Evolutionary conservation across 1,140 invertebrate genomes (phyloP).

Genomic region (Cherax destructor): DNA sequence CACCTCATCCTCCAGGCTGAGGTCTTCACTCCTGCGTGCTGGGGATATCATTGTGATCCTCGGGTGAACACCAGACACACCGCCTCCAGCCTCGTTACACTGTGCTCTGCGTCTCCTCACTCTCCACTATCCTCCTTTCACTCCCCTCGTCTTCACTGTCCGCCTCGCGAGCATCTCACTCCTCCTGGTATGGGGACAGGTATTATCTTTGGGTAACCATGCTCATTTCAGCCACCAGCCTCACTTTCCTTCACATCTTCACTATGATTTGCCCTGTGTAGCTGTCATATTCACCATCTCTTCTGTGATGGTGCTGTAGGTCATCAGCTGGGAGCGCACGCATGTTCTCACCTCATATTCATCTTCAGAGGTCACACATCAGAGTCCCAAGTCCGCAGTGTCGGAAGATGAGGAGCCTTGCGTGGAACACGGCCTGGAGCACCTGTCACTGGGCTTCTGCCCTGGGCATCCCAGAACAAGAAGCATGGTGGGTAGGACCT

Average conservation of each 20-base stretch:
- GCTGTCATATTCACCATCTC: conserved; percentile 9
- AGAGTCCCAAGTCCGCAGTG: conserved; percentile 34
- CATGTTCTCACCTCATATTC: conserved; percentile 35
- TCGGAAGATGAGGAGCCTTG: not conserved
- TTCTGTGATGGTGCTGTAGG: conserved; percentile 28
- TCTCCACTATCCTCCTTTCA: too few relatives aligned
- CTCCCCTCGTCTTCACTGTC: conserved; percentile 31
- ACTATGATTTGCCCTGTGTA: too few relatives aligned
- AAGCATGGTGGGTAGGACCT: conserved; percentile 43
- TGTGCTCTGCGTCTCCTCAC: conserved; percentile 64
- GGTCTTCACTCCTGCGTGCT: conserved; percentile 54
- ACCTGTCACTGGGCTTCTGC: not conserved
- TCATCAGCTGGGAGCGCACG: not conserved
- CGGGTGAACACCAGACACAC: not conserved
- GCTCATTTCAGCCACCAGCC: not conserved
- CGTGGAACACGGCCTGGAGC: not conserved
- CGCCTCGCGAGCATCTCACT: not conserved
- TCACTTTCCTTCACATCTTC: not conserved
- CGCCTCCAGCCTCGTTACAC: conserved; percentile 32
- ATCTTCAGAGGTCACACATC: conserved; percentile 56
- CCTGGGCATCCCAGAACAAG: not conserved
- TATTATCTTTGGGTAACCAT: not conserved
- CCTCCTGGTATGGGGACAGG: not conserved
- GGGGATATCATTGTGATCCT: conserved; percentile 58
- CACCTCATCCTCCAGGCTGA: conserved; percentile 53